phyloP scores from a whole-genome alignment of 2,888 invertebrate species.

The Leucoma salicis region DNA sequence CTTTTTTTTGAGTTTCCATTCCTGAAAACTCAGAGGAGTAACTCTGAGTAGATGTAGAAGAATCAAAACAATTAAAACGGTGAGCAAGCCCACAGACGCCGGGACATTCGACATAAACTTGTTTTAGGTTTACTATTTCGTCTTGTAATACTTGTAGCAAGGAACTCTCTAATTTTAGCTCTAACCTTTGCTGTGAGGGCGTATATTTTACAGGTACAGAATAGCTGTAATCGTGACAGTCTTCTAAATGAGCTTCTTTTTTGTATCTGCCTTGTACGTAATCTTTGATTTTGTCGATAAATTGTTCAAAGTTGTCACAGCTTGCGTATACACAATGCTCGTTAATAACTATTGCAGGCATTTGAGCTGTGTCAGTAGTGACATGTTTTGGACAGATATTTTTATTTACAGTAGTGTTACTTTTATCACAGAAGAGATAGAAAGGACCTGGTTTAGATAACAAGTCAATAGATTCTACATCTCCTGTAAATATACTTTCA shows the following conservation, averaged over 20 bases:
- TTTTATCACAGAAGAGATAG: slow-evolving; percentile 61
- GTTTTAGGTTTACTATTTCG: slow-evolving; percentile 50
- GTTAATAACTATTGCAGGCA: slow-evolving; percentile 66
- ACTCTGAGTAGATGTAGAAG: not conserved
- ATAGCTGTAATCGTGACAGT: slow-evolving; percentile 49
- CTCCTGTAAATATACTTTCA: slow-evolving; percentile 54
- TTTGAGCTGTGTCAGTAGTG: slow-evolving; percentile 54
- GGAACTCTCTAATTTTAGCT: slow-evolving; percentile 62
- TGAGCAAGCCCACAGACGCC: slow-evolving; percentile 47
- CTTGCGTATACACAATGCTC: slow-evolving; percentile 63
- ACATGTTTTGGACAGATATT: slow-evolving; percentile 58
- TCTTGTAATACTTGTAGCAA: slow-evolving; percentile 61
- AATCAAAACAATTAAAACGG: slow-evolving; percentile 14
- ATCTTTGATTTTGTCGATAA: slow-evolving; percentile 53
- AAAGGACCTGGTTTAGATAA: slow-evolving; percentile 57
- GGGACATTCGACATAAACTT: slow-evolving; percentile 46
- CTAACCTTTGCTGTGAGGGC: slow-evolving; percentile 41
- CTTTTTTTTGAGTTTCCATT: slow-evolving; percentile 1
- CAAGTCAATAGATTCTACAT: slow-evolving; percentile 45
- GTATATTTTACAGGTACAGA: slow-evolving; percentile 54
- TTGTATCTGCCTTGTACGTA: slow-evolving; percentile 50
- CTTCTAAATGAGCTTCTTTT: slow-evolving; percentile 47
- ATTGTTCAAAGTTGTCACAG: slow-evolving; percentile 63
- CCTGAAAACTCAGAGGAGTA: not conserved
- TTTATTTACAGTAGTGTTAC: slow-evolving; percentile 47